These are phyloP conservation scores for Bujurquina vittata DNA, from an alignment of 2,113 vertebrate species.

Conservation along the genomic window DNA sequence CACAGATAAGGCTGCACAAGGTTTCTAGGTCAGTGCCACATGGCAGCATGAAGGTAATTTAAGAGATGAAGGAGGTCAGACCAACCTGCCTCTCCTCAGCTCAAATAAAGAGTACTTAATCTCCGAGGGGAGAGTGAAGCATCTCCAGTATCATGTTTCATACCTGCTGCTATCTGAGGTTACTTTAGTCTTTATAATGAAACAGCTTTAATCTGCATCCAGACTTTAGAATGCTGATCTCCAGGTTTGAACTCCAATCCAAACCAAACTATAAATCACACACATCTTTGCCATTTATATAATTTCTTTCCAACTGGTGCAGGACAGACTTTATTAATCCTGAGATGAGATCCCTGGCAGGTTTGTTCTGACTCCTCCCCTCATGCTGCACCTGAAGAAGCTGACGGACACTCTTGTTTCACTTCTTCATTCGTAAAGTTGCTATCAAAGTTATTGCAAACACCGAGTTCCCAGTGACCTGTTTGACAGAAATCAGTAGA, in stretches of 20 bases:
- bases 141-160: neutral
- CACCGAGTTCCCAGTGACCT: too few species aligned
- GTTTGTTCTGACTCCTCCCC: neutral
- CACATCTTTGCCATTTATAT: too few species aligned
- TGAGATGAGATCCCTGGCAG: neutral
- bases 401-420: neutral
- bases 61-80: constrained; percentile 4
- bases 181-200: neutral
- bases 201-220: neutral
- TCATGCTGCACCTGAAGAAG: neutral
- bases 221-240: neutral
- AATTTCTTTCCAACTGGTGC: too few species aligned
- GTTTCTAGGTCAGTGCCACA: neutral
- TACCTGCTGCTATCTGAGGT: neutral
- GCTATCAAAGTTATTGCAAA: neutral
- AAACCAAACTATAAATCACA: neutral
- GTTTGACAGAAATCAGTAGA: too few species aligned
- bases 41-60: neutral
- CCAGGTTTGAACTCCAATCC: accelerated
- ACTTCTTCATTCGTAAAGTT: neutral
- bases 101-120: neutral
- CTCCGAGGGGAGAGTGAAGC: neutral
- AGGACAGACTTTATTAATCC: neutral
- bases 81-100: neutral
- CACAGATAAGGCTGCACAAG: constrained; percentile 1